Percentiles rank a stretch among this genome's conserved stretches.
These are phyloP conservation scores for Eupelmus urozonus DNA, from an alignment of 2,888 invertebrate genomes.

Conservation along the genomic window DNA sequence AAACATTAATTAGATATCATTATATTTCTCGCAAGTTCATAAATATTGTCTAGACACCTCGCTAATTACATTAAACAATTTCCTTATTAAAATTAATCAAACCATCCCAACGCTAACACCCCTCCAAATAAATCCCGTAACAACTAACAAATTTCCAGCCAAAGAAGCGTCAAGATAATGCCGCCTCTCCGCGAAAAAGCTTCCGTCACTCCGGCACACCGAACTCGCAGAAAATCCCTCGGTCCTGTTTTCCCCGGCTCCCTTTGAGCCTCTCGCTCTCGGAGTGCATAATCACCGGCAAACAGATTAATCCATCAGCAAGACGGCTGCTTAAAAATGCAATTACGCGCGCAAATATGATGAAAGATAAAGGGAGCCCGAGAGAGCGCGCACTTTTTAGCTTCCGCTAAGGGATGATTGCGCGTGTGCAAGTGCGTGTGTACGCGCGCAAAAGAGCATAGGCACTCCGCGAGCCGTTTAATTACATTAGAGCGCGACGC, in stretches of 20 bases:
- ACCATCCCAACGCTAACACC: too few relatives aligned
- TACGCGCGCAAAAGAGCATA: not conserved
- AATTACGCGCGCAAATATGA: constrained; percentile 64
- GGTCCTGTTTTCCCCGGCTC: not conserved
- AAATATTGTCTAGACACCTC: too few relatives aligned
- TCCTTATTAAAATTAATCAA: too few relatives aligned
- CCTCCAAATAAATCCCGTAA: too few relatives aligned
- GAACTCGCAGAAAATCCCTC: not conserved
- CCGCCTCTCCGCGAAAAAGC: not conserved
- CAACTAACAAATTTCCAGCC: too few relatives aligned
- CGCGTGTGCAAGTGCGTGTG: not conserved
- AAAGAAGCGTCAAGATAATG: not conserved
- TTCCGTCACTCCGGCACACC: not conserved
- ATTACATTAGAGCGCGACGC: constrained; percentile 66
- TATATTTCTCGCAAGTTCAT: too few relatives aligned
- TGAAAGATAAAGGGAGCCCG: constrained; percentile 34
- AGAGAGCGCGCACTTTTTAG: not conserved
- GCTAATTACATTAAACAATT: too few relatives aligned
- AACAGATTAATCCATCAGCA: constrained; percentile 63
- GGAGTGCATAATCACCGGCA: constrained; percentile 60
- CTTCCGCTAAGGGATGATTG: not conserved
- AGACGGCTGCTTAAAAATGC: constrained; percentile 63
- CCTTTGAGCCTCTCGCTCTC: constrained; percentile 29
- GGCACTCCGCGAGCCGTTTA: constrained; percentile 65
- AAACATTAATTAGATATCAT: too few relatives aligned